Evolutionary conservation across 2,113 vertebrate species (phyloP), one percentile per base, ranked within the genome.

Genomic region (Chaenocephalus aceratus): DNA sequence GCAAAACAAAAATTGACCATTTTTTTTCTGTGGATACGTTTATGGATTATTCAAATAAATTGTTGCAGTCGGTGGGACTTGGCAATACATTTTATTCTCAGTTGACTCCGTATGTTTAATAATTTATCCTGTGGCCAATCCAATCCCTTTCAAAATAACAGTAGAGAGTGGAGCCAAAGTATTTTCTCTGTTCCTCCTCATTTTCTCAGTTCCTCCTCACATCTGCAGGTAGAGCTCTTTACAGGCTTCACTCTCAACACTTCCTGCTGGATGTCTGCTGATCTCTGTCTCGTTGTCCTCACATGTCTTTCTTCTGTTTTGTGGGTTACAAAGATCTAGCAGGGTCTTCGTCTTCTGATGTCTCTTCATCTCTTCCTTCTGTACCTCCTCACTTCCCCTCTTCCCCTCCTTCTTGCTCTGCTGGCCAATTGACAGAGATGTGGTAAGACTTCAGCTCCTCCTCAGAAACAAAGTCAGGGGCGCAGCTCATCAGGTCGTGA

Each of bases 401-500:
- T 46, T 44, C 26, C 26, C 10, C 21, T 62, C 51, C 59, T 9
- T 67, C 64, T 68, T 0, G 18, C 36, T 79, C 86, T 30, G 83
- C 21, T 44, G 97, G 96, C 96, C 94, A 96, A 48, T 88, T 93
- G 80, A 99, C 93, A 54, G 95, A 94, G 88, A 99, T 95, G 54
- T 99, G 97, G 83, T 99, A 99, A 0, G 94, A 86, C 79, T 94
- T 94, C 53, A 99, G 93, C 0, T 99, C 97, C 78, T 97, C 96
- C 51, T 96, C 83, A 54, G 96, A 91, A 15, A 99, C 81, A 0
- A 88, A 92, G 86, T 96, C 96, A 18, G 98, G 98, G 57, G 97
- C 96, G 0, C 30, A 91, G 89, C 96, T 96, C 98, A 99, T 99
- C 76, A 99, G 93, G 92, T 99, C 98, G 7, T 95, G 94, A 78